Base-by-base conservation (phyloP, 2,888 invertebrate species). In the Eucera pruinosa region DNA sequence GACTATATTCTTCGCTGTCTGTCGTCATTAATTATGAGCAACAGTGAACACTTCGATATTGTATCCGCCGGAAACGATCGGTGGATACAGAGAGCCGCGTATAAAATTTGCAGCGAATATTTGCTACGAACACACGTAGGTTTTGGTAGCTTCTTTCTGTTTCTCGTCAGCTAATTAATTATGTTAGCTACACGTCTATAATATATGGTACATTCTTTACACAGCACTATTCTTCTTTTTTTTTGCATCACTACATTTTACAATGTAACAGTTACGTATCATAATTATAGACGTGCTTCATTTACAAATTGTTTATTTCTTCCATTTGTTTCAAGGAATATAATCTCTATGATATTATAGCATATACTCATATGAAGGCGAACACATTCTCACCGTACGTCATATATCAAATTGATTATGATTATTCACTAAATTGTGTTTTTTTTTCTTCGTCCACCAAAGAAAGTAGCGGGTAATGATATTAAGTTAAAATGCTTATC, bases 21-120 rank as follows among this genome's bases (percentile, higher is more conserved):
- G 83, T 85, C 81, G 86, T 66, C 83, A 84, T 85, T 18, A 30
- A 81, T 78, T 82, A 87, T 82, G 83, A 83, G 76, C 86, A 87
- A 87, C 88, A 83, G 81, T 90, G 90, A 90, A 90, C 90, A 90
- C 90, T 88, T 90, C 83, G 83, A 85, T 90, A 80, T 80, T 82
- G 43, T 70, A 90, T 84, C 86, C 80, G 85, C 86, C 86, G 82
- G 73, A 70, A 78, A 86, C 69, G 78, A 84, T 82, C 78, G 78
- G 86, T 83, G 80, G 86, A 74, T 45, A 64, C 43, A 80, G 48
- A 80, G 48, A 81, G 84, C 86, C 81, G 82, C 82, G 76, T 87
- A 87, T 80, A 89, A 89, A 87, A 87, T 81, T 85, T 82, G 78
- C 82, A 84, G 83, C 83, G 62, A 83, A 79, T 82, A 86, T 78